Percentiles rank a stretch among this genome's conserved stretches.
phyloP scores from a whole-genome alignment of 2,113 vertebrate genomes.

The Acrocephalus kingi region DNA sequence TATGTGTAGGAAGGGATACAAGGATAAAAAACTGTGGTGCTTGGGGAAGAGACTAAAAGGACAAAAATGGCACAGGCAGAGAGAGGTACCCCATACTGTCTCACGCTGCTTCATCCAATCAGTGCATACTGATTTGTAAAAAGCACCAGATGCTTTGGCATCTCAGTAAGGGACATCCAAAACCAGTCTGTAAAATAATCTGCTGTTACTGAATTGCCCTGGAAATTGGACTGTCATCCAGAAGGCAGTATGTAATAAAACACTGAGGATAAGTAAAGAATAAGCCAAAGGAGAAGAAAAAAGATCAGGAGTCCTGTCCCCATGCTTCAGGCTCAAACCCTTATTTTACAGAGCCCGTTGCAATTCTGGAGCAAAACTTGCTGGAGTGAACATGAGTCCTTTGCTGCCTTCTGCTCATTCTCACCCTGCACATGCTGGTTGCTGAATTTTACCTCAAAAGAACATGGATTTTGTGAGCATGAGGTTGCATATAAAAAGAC shows the following conservation, averaged over 20 bases:
- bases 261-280: not conserved
- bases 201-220: not conserved
- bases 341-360: not conserved
- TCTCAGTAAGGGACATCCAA: not conserved
- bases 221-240: not conserved
- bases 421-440: not conserved
- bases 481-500: not conserved
- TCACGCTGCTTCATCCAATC: fast-evolving
- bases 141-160: not conserved
- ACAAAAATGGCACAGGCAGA: fast-evolving
- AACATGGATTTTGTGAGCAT: fast-evolving
- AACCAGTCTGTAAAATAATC: not conserved
- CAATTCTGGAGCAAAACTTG: not conserved
- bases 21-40: not conserved
- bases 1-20: not conserved
- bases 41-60: not conserved
- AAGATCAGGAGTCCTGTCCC: not conserved
- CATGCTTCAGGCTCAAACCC: not conserved
- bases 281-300: not conserved
- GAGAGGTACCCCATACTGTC: not conserved
- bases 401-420: not conserved
- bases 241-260: not conserved
- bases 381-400: not conserved
- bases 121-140: not conserved
- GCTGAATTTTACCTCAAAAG: not conserved